Base-by-base conservation (phyloP, 2,797 vertebrate genomes). In the Scleropages formosus region DNA sequence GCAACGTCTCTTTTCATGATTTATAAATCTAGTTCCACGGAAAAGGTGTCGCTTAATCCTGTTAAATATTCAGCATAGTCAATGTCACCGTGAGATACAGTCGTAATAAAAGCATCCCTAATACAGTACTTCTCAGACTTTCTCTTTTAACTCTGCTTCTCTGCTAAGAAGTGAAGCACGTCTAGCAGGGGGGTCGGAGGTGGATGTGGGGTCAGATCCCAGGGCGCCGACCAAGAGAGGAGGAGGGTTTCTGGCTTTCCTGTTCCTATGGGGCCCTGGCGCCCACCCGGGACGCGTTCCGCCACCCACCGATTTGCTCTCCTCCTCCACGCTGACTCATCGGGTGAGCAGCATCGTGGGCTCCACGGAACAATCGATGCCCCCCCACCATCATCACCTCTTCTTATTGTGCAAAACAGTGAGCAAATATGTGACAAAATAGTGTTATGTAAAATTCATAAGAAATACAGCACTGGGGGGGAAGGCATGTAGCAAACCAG, bases 91-190 rank as follows among this genome's bases (percentile, higher is more conserved):
- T 49, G 58, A 70, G 74, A 76, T 69, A 51, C 74, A 76, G 49
- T 76, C 60, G 69, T 69, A 59, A 24, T 16, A 18, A 60, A 73
- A 11, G 15, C 68, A 58, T 60, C 53, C 69, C 67, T 53, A 69
- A 69, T 24, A 20, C 20, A 69, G 69, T 24, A 20, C 20, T 53
- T 69, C 24, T 49, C 66, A 22, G 66, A 24, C 69, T 71, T 31
- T 47, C 51, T 71, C 51, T 51, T 12, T 71, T 47, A 27, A 31
- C 71, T 27, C 11, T 56, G 8, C n/a, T 9, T 26, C 22, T 39
- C 31, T 39, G 31, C 31, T 2, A 31, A 39, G 2, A 31, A 31
- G 39, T 39, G 39, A 39, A 39, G 6, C 31, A 39, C 31, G 39
- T 6, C n/a, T n/a, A n/a, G n/a, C n/a, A n/a, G n/a, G n/a, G n/a